phyloP scores from a whole-genome alignment of 1,140 invertebrate species.

The Aphaenogaster rudis region DNA sequence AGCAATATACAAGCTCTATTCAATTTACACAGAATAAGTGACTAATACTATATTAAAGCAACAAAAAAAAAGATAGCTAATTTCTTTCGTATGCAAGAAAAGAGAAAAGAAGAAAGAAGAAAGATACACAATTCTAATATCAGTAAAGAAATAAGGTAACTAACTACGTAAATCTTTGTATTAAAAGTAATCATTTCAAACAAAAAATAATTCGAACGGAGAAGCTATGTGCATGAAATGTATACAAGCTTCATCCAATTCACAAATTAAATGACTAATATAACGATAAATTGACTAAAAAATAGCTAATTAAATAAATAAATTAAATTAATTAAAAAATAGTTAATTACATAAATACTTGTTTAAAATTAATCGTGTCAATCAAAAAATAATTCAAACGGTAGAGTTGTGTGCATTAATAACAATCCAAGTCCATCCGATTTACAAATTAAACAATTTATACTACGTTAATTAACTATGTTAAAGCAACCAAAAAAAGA shows the following conservation, averaged over 20 bases:
- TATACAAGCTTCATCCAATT: background rate
- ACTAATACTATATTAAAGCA: background rate
- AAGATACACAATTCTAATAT: no score
- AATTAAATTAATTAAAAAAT: background rate
- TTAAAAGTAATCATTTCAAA: background rate
- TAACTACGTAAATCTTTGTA: background rate
- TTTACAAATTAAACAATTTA: background rate
- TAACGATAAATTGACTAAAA: background rate
- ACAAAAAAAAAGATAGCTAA: background rate
- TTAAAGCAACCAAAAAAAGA: background rate
- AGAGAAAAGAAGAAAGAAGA: no score
- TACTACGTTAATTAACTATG: background rate
- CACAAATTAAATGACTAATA: background rate
- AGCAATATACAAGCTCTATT: background rate
- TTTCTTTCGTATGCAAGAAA: background rate
- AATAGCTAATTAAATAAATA: background rate
- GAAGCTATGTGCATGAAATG: background rate
- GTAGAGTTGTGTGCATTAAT: background rate
- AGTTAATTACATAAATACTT: background rate
- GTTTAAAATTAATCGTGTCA: background rate
- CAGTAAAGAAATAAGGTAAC: no score
- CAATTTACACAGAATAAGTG: background rate
- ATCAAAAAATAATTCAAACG: background rate
- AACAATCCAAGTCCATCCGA: background rate
- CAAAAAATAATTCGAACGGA: background rate